These are phyloP conservation scores for Drosophila novamexicana DNA, from an alignment of 1,140 invertebrate genomes.

Conservation along the genomic window DNA sequence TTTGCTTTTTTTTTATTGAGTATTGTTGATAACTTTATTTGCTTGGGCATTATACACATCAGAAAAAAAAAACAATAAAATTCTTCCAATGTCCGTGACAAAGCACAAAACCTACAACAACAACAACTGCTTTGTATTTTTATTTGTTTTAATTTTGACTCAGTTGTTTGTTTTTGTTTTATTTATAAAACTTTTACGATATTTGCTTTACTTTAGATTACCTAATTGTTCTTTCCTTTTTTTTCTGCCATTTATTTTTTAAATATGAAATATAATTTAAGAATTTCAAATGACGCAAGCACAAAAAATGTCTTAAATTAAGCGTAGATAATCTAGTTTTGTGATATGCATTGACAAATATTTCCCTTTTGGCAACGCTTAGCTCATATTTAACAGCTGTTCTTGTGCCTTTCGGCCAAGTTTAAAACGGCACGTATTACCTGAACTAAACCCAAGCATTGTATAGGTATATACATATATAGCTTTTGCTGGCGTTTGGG, in stretches of 20 bases:
- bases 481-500: background rate
- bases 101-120: slow-evolving; percentile 27
- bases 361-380: background rate
- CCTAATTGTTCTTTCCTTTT: slow-evolving; percentile 20
- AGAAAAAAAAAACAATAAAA: slow-evolving; percentile 35
- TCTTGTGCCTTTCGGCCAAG: background rate
- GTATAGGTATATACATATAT: background rate
- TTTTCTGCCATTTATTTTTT: slow-evolving; percentile 14
- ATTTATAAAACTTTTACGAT: slow-evolving; percentile 10
- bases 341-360: no score
- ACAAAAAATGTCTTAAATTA: background rate
- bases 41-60: slow-evolving; percentile 46
- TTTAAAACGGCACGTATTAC: slow-evolving; percentile 4
- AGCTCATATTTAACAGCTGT: background rate
- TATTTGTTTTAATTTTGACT: slow-evolving; percentile 11
- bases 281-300: background rate
- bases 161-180: slow-evolving; percentile 49
- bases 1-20: slow-evolving; percentile 50
- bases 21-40: slow-evolving; percentile 81
- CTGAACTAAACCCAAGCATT: background rate
- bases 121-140: slow-evolving; percentile 14
- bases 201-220: slow-evolving; percentile 12
- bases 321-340: slow-evolving; percentile 6
- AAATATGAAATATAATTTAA: slow-evolving; percentile 13
- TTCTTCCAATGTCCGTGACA: slow-evolving; percentile 54